Base-by-base conservation (phyloP, 2,888 invertebrate species). In the Empis livida region DNA sequence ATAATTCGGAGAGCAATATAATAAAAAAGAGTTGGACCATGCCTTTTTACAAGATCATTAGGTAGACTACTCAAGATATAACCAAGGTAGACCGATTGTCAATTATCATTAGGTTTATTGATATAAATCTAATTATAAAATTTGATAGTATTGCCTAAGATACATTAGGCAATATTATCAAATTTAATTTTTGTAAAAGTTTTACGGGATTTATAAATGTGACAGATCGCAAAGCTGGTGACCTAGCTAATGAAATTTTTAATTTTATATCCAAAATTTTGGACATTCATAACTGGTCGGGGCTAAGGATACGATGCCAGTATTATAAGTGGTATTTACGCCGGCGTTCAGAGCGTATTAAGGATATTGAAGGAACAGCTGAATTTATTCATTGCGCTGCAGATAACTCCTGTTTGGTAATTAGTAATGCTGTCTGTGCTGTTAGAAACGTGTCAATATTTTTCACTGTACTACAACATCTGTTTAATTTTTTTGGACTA, bases 361-460 rank as follows among this genome's bases (percentile, higher is more conserved):
- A 49, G 51, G 49, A 56, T 54, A 56, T 23, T 52, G 57, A 58
- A 53, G 54, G 58, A 51, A 51, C 55, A 48, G 59, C 57, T 30
- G 54, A 53, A 47, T 60, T 57, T 50, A 54, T 59, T 54, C 59
- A 57, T 45, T 60, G 57, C 48, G 49, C 57, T 40, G 57, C 55
- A 42, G 56, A 57, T 52, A 56, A 56, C 39, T 50, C 59, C 49
- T 59, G 59, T 54, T 55, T 59, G 52, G 56, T 58, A 44, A 58
- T 54, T n/a, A n/a, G n/a, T n/a, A n/a, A n/a, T n/a, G n/a, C n/a
- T n/a, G n/a, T n/a, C n/a, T n/a, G n/a, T n/a, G n/a, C n/a, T n/a
- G n/a, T n/a, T n/a, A n/a, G n/a, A n/a, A n/a, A n/a, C n/a, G n/a
- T n/a, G n/a, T n/a, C n/a, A n/a, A n/a, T n/a, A n/a, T n/a, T n/a